Percentiles rank a stretch among this genome's conserved stretches.
phyloP scores from a whole-genome alignment of 1,140 invertebrate species.

The Drosophila leontia region DNA sequence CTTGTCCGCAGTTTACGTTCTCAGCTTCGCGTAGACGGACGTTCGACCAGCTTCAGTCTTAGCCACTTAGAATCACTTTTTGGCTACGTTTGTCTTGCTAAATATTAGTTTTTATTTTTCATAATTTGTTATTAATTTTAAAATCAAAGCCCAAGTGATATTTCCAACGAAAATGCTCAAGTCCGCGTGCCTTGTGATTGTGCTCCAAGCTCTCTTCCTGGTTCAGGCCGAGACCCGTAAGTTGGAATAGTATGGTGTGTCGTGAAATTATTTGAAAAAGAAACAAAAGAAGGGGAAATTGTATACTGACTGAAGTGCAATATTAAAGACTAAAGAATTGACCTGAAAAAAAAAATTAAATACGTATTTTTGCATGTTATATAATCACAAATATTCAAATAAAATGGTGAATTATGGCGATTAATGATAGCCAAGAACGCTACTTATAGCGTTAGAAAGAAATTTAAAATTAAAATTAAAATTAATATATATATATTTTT shows the following conservation, averaged over 20 bases:
- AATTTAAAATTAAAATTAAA: too few species aligned
- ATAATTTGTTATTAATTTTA: neutral
- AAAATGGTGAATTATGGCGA: too few species aligned
- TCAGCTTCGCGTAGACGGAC: slow-evolving; percentile 62
- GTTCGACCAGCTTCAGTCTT: slow-evolving; percentile 24
- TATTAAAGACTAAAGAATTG: neutral
- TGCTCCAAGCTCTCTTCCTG: slow-evolving; percentile 39
- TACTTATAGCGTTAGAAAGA: too few species aligned
- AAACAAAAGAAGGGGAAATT: neutral
- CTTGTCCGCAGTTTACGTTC: slow-evolving; percentile 67
- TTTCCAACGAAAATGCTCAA: slow-evolving; percentile 53
- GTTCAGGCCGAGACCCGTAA: slow-evolving; percentile 63
- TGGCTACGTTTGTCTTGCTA: neutral
- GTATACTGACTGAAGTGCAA: neutral
- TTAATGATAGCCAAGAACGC: too few species aligned
- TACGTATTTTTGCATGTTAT: neutral
- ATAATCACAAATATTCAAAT: neutral
- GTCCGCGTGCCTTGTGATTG: slow-evolving; percentile 45
- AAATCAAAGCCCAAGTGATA: neutral
- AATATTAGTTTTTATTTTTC: slow-evolving; percentile 9
- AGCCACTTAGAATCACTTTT: neutral
- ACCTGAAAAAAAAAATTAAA: neutral
- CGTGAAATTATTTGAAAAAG: neutral
- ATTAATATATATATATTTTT: too few species aligned
- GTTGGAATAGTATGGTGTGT: slow-evolving; percentile 14